A percentile compares a stretch with the other conserved stretches of the same genome.
phyloP scores from a whole-genome alignment of 2,113 vertebrate genomes.

The Chiloscyllium plagiosum region DNA sequence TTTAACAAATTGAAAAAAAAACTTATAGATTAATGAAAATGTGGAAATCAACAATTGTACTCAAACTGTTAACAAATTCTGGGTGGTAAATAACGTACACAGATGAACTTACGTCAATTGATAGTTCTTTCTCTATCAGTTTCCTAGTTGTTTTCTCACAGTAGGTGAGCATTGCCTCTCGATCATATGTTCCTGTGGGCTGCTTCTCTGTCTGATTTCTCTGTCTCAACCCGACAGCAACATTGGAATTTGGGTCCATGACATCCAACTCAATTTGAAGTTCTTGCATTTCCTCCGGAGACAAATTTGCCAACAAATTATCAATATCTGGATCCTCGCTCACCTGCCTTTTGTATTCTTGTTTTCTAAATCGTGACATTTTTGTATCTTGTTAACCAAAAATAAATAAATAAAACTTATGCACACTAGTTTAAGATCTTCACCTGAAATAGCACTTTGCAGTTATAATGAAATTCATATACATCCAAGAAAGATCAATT shows the following conservation, averaged over 20 bases:
- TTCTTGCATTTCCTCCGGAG: constrained; percentile 77
- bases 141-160: constrained; percentile 60
- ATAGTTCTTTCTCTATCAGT: constrained; percentile 62
- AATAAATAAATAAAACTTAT: background rate
- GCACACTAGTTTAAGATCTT: too few relatives aligned
- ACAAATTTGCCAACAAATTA: constrained; percentile 67
- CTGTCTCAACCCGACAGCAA: constrained; percentile 57
- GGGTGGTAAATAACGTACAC: background rate
- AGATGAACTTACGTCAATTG: constrained; percentile 66
- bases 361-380: constrained; percentile 35
- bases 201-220: constrained; percentile 57
- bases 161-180: constrained; percentile 55
- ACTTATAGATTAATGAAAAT: background rate
- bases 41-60: background rate
- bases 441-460: background rate
- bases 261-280: constrained; percentile 75
- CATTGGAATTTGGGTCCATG: constrained; percentile 64
- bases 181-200: constrained; percentile 50
- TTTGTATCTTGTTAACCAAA: constrained; percentile 3
- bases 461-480: background rate
- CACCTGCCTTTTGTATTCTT: constrained; percentile 61
- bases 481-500: background rate
- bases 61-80: background rate
- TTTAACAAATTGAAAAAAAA: background rate
- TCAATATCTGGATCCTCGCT: constrained; percentile 78